phyloP scores from a whole-genome alignment of 2,797 vertebrate species.

The Coilia nasus region DNA sequence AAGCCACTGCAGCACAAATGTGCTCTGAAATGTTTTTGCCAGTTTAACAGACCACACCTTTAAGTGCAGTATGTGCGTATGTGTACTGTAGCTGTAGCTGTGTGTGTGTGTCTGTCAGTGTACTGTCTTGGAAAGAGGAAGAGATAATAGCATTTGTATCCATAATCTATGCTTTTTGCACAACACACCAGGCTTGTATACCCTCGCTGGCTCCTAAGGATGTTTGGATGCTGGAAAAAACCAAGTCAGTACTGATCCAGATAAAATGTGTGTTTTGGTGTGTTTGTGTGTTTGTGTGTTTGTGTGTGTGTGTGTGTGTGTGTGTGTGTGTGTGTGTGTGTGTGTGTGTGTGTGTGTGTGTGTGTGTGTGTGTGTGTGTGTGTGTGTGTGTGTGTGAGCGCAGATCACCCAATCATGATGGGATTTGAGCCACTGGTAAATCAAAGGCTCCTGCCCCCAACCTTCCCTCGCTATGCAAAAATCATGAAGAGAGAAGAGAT shows the following conservation, averaged over 20 bases:
- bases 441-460: constrained; percentile 95
- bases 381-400: constrained; percentile 33
- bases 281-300: no score
- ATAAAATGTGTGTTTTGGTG: no score
- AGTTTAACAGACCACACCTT: neutral
- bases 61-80: neutral
- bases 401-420: constrained; percentile 99
- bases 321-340: neutral
- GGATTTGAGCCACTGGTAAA: constrained; percentile 98
- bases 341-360: no score
- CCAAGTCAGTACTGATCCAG: no score
- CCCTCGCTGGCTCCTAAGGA: no score
- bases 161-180: no score
- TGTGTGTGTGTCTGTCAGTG: neutral
- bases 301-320: neutral
- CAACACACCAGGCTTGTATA: no score
- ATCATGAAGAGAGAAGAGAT: constrained; percentile 99
- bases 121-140: neutral
- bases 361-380: neutral
- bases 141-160: no score
- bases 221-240: no score
- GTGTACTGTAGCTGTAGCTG: neutral
- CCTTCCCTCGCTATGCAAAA: constrained; percentile 98
- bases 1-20: no score
- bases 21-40: no score